Evolutionary conservation across 1,140 invertebrate species (phyloP), one percentile per base, ranked within the genome.

Genomic region (Saccostrea glomerata): DNA sequence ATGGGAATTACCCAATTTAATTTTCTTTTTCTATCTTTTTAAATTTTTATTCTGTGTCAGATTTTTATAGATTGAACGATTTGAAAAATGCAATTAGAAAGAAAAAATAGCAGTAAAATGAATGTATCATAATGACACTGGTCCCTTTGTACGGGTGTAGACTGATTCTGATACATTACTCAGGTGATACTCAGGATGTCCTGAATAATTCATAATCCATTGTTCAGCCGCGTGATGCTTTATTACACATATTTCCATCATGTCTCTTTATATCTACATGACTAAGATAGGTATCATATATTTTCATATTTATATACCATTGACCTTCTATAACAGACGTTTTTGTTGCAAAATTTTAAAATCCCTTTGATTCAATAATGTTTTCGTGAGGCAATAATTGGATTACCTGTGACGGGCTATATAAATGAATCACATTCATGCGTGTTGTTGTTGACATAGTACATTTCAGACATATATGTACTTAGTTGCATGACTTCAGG

Each of bases 401-500:
- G 30, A 77, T 77, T 77, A 77, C 70, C 70, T 77, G 70, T 30
- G 58, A n/a, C n/a, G 25, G 70, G 70, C 15, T 15, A 13, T 77
- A 36, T 36, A 36, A 77, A 77, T 77, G 70, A 77, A 77, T 77
- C 70, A 77, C 70, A 77, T 77, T 77, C 70, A 77, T 77, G 70
- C 25, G 70, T 77, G 70, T 36, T 77, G 70, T 36, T 77, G 70
- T 77, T 77, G 70, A 77, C 70, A 77, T 36, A 77, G 70, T 77
- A 77, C 70, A 77, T 12, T 36, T 4, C 25, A 77, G 70, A 77
- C 70, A 77, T 77, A 63, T 63, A 77, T 25, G 25, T 77, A 77
- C 70, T 77, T 77, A 36, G 30, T 77, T 77, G 70, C 70, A 77
- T 77, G 70, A 77, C 70, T 15, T 12, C 20, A 77, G 70, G 70